phyloP scores from a whole-genome alignment of 2,113 vertebrate genomes.

The Lepus europaeus region DNA sequence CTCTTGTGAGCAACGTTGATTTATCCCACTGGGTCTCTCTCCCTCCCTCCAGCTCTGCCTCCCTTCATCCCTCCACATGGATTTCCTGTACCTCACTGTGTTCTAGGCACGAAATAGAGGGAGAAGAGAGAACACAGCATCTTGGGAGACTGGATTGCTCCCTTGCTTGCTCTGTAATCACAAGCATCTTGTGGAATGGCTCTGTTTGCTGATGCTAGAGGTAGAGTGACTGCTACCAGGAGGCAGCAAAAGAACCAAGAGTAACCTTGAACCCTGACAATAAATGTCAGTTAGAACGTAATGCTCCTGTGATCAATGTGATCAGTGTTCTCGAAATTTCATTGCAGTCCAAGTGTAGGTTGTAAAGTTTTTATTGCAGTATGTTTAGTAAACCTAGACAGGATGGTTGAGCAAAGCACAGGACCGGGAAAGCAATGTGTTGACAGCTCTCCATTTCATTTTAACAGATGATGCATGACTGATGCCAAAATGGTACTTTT shows the following conservation, averaged over 20 bases:
- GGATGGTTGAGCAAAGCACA: not conserved
- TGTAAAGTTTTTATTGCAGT: not conserved
- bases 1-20: fast-evolving
- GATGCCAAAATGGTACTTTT: not conserved
- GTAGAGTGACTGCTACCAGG: not conserved
- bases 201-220: not conserved
- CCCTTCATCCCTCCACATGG: not conserved
- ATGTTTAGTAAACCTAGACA: not conserved
- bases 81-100: too few relatives aligned
- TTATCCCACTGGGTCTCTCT: not conserved
- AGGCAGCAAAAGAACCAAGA: not conserved
- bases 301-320: not conserved
- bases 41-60: not conserved
- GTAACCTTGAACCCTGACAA: not conserved
- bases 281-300: not conserved
- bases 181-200: not conserved
- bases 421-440: too few relatives aligned
- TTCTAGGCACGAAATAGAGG: not conserved
- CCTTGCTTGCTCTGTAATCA: not conserved
- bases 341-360: too few relatives aligned
- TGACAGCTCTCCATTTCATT: not conserved
- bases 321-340: not conserved
- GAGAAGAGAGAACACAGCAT: not conserved
- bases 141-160: fast-evolving
- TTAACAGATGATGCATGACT: fast-evolving